Base-by-base conservation (phyloP, 2,797 vertebrate species). In the Oreochromis mossambicus region DNA sequence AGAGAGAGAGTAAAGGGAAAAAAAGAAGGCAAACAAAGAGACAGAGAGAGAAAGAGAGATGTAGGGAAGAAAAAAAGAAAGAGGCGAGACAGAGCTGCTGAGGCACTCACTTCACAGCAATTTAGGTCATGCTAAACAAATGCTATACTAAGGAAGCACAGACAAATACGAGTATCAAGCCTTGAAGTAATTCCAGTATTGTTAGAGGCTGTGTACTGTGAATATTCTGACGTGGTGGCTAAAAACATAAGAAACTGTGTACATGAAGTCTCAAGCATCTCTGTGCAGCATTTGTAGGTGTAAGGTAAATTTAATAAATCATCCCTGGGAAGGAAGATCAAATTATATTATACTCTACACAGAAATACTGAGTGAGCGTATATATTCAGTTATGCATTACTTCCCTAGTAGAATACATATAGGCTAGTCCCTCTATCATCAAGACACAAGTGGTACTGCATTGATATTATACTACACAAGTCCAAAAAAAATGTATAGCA, bases 121-220 rank as follows among this genome's bases (percentile, higher is more conserved):
- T 96, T 95, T 94, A 93, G 95, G 95, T 96, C 95, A 95, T 86
- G 90, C 89, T 94, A 95, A 95, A 95, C 94, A 95, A 95, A 95
- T 81, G 93, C 89, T 91, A 92, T 48, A 86, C 88, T 48, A 83
- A 91, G 89, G 88, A 88, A 92, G 88, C 85, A 66, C 78, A 90
- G 80, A 92, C 90, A 87, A 92, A 93, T 75, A 88, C 21, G 80
- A 92, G 81, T 90, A 76, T 83, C 61, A 5, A 86, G 86, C 84
- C 92, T 89, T 56, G 75, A 75, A 88, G 87, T 83, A 83, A 82
- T 87, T 85, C 78, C 81, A 73, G 83, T 46, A 8, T 91, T 83
- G 88, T 41, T 3, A 61, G 55, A 79, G 73, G 80, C 82, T 80
- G 5, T 17, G 32, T 77, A 29, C 73, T 13, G 55, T 46, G 76